Base-by-base conservation (phyloP, 2,888 invertebrate genomes). In the Drosophila prostipennis region DNA sequence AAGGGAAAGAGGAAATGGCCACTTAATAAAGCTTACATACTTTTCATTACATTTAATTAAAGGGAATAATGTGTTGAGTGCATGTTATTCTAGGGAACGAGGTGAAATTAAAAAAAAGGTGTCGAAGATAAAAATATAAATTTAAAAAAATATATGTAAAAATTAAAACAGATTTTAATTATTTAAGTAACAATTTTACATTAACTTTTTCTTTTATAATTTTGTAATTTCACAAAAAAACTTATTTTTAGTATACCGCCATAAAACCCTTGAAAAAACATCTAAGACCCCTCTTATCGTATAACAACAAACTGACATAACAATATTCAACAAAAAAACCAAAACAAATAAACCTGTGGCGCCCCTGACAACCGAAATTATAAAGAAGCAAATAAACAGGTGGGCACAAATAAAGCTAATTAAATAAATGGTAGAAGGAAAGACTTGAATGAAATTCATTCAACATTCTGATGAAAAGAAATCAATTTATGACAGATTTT, bases 401-500 rank as follows among this genome's bases (percentile, higher is more conserved):
- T 51, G 23, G 14, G 19, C 40, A 32, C 40, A 40, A 58, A 55
- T 32, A 45, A 19, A 19, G 58, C 37, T n/a, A 23, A 51, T 39
- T n/a, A 60, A 64, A 61, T 32, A 16, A 13, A 26, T 19, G 16
- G 13, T n/a, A 10, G 2, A 39, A 6, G 19, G 5, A 19, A 37
- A 52, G 29, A 36, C 36, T 59, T 68, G 48, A 67, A 51, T 53
- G 10, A 64, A 26, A 46, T 46, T n/a, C 19, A 54, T 45, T 39
- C 54, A 63, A 61, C 43, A 10, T 43, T 51, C 29, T 64, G 46
- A 64, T 39, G 59, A 37, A 42, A 26, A 53, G 40, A 59, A 53
- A 43, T 32, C 69, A 69, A 69, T 29, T 45, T 19, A 42, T 29
- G 46, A 69, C 43, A 48, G 16, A 59, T 46, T 14, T 65, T 64